These are phyloP conservation scores for Monodelphis domestica DNA, from an alignment of 2,797 vertebrate species.

Conservation along the genomic window DNA sequence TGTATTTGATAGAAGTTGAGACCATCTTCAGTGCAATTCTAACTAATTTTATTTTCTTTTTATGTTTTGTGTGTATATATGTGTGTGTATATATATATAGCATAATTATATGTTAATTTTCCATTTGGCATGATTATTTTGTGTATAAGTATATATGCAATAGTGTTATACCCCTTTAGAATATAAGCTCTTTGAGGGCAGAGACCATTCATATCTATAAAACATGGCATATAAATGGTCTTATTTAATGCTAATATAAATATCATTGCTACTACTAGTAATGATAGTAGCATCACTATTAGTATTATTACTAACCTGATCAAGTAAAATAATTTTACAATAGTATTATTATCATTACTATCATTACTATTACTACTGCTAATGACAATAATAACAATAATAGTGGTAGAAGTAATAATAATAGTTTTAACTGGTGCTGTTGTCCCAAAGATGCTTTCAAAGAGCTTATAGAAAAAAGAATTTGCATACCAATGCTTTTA, in stretches of 20 bases:
- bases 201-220: not conserved
- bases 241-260: not conserved
- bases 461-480: not conserved
- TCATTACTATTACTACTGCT: not conserved
- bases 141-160: not conserved
- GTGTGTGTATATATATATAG: not conserved
- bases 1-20: not conserved
- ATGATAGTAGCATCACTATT: not conserved
- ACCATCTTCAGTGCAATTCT: not conserved
- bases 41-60: not conserved
- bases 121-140: not conserved
- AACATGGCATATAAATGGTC: not conserved
- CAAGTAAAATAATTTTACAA: not conserved
- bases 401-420: not conserved
- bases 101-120: not conserved
- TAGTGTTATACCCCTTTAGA: not conserved
- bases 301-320: not conserved
- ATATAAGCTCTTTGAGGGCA: not conserved
- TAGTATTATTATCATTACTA: not conserved
- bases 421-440: not conserved
- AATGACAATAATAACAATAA: not conserved
- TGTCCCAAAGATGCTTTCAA: not conserved
- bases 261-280: not conserved
- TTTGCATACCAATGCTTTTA: too few relatives aligned
- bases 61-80: not conserved